A percentile compares a stretch with the other conserved stretches of the same genome.
These are phyloP conservation scores for Chelonia mydas DNA, from an alignment of 2,797 vertebrate genomes.

Conservation along the genomic window DNA sequence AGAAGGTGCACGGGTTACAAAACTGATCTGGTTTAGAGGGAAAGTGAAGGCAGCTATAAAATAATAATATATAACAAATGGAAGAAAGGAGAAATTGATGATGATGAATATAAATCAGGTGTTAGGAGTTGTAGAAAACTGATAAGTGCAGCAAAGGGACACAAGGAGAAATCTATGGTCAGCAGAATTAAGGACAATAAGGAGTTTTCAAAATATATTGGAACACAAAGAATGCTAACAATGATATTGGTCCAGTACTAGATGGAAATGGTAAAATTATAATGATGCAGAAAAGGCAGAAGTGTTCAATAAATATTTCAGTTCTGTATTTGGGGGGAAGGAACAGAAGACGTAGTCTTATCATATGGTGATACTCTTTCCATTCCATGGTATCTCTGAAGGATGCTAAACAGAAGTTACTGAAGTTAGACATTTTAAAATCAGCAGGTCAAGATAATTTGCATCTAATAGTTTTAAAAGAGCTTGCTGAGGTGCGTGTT, in stretches of 20 bases:
- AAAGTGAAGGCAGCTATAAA: not conserved
- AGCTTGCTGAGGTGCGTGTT: not conserved
- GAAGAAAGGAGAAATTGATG: not conserved
- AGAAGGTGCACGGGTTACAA: not conserved
- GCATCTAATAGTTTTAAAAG: not conserved
- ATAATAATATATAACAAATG: not conserved
- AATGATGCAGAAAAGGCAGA: not conserved
- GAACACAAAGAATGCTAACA: not conserved
- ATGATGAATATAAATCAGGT: not conserved
- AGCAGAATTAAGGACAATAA: not conserved
- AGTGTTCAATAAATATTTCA: not conserved
- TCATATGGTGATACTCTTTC: not conserved
- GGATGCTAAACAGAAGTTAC: not conserved
- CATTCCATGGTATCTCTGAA: not conserved
- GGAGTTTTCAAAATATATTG: not conserved
- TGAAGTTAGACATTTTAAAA: not conserved
- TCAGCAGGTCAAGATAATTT: not conserved
- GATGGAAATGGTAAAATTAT: not conserved
- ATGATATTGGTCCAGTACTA: not conserved
- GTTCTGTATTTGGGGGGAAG: not conserved
- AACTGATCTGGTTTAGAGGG: not conserved
- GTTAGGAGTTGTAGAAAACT: not conserved
- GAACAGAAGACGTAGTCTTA: not conserved
- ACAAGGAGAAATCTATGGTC: not conserved
- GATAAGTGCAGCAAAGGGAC: not conserved